Base-by-base conservation (phyloP, 2,888 invertebrate species). In the Sarcophaga carnaria region DNA sequence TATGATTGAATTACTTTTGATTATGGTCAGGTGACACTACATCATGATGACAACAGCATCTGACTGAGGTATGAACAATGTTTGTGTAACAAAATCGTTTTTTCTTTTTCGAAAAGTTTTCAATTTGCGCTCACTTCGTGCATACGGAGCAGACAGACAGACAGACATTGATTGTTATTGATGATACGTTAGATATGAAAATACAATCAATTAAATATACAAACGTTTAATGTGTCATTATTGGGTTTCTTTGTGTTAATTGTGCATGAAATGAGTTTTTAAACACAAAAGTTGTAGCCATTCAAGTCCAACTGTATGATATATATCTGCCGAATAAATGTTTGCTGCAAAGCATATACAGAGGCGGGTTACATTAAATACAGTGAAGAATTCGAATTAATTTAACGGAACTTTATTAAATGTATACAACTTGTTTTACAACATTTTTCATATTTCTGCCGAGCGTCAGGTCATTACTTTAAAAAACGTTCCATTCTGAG, bases 1-100 rank as follows among this genome's bases (percentile, higher is more conserved):
- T 62, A 83, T 80, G 80, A 77, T 83, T 83, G 74, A 83, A 80
- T 64, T 76, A 71, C 59, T 83, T 83, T 83, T 77, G 66, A 83
- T 83, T 78, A 70, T 64, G 69, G 49, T 63, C 37, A 72, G 77
- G 72, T 80, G 79, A 86, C 71, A 71, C 12, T 64, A 59, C 62
- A 12, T 72, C 70, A 66, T 20, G 66, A 62, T 20, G 72, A 60
- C 67, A 60, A 72, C 20, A 63, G 1, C 22, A 75, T 69, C 20
- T 49, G 60, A 25, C 10, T 27, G 27, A 20, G 63, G 10, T 5
- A 60, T 70, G 70, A 27, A 78, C 70, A 78, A 78, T 70, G 25
- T 11, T 70, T 22, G n/a, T 20, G 11, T 59, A 37, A 67, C 12
- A 54, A 54, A 54, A 54, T 2, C 1, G 3, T 3, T 54, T 12